Conservation (phyloP, 2,113 vertebrate genomes). For the Mugil cephalus region DNA sequence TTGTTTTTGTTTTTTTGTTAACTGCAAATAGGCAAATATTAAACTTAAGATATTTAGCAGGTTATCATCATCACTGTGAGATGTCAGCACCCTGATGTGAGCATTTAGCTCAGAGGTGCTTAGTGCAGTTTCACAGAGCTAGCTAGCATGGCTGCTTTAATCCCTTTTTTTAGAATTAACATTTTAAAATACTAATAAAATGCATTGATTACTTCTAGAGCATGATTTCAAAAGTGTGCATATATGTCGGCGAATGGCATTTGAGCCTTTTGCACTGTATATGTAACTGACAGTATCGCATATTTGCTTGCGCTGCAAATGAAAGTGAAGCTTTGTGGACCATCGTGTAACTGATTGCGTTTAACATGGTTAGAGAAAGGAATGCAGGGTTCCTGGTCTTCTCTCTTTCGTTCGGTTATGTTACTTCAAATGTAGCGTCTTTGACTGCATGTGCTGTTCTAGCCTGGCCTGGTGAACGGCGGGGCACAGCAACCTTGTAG, state of each 20-base stretch:
- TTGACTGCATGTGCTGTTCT: neutral
- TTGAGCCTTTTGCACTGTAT: neutral
- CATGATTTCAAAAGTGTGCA: too few species aligned
- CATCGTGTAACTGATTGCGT: constrained; percentile 58
- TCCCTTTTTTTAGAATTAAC: too few species aligned
- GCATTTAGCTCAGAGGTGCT: too few species aligned
- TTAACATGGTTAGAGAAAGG: constrained; percentile 46
- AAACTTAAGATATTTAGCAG: too few species aligned
- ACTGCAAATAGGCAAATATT: too few species aligned
- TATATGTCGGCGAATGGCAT: neutral
- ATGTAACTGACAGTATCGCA: constrained; percentile 22
- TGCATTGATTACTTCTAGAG: too few species aligned
- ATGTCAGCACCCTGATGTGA: too few species aligned
- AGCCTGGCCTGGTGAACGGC: constrained; percentile 8
- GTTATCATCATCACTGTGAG: too few species aligned
- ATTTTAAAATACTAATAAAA: too few species aligned
- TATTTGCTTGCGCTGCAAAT: constrained; percentile 11
- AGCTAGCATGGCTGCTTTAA: too few species aligned
- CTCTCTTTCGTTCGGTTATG: neutral
- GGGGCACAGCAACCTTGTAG: constrained; percentile 29
- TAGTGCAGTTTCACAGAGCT: too few species aligned
- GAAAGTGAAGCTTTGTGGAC: constrained; percentile 52
- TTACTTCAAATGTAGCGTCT: constrained; percentile 1
- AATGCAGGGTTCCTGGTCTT: constrained; percentile 37
- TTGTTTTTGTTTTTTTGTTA: too few species aligned